These are phyloP conservation scores for Rhinogobio ventralis DNA, from an alignment of 2,797 vertebrate genomes.

Conservation along the genomic window DNA sequence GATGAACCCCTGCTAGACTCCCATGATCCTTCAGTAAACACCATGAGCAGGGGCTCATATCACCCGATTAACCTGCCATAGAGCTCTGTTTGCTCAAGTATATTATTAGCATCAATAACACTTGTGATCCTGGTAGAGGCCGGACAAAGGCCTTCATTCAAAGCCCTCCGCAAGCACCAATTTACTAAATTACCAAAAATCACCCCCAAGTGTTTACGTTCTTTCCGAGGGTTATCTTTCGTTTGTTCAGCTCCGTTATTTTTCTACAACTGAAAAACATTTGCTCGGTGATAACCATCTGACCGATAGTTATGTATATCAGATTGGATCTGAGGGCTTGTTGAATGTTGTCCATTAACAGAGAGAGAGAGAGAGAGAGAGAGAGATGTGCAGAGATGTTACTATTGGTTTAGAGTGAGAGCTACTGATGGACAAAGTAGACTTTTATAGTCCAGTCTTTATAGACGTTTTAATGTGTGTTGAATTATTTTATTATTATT, in stretches of 20 bases:
- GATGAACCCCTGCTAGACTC: conserved; percentile 72
- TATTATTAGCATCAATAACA: conserved; percentile 70
- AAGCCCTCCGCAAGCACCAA: conserved; percentile 49
- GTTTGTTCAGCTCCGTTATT: conserved; percentile 47
- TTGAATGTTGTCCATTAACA: conserved; percentile 18
- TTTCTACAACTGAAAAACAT: conserved; percentile 60
- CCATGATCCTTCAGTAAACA: conserved; percentile 71
- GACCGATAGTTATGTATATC: conserved; percentile 57
- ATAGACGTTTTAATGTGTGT: not conserved
- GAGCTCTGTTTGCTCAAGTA: conserved; percentile 71
- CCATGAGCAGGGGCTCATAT: conserved; percentile 69
- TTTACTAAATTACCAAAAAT: conserved; percentile 64
- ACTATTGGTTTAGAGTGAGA: conserved; percentile 1
- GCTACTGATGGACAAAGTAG: conserved; percentile 4
- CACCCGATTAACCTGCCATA: conserved; percentile 70
- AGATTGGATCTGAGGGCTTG: conserved; percentile 39
- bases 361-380: not conserved
- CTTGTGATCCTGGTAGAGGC: conserved; percentile 66
- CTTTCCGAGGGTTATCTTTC: conserved; percentile 56
- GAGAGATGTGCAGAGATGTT: not conserved
- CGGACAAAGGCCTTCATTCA: conserved; percentile 62
- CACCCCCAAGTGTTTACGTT: conserved; percentile 58
- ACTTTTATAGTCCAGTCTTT: not conserved
- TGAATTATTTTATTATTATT: not conserved
- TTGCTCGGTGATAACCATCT: conserved; percentile 64